Conservation (phyloP, 1,140 invertebrate species). For the Sycophila sp. region DNA sequence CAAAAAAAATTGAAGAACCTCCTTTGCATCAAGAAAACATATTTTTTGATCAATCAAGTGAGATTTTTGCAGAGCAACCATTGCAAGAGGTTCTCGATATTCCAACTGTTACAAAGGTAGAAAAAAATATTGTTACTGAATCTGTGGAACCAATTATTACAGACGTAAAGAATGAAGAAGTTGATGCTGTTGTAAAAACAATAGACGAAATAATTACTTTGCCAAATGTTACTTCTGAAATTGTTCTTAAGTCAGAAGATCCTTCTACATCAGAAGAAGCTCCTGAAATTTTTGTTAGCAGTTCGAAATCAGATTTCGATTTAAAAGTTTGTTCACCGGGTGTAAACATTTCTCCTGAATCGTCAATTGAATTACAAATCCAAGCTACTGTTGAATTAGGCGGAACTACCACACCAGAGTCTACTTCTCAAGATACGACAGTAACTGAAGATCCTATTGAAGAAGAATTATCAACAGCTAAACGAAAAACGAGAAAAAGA, state of each 20-base stretch:
- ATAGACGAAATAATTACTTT: too few species aligned
- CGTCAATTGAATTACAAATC: conserved; percentile 58
- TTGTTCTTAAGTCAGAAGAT: too few species aligned
- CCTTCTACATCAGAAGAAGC: not conserved
- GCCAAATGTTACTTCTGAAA: too few species aligned
- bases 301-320: conserved; percentile 1
- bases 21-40: too few species aligned
- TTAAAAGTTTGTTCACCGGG: conserved; percentile 37
- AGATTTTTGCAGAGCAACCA: too few species aligned
- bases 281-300: too few species aligned
- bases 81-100: too few species aligned
- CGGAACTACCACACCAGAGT: conserved; percentile 50
- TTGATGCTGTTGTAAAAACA: not conserved
- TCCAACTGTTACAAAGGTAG: too few species aligned
- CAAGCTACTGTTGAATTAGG: conserved; percentile 58
- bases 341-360: conserved; percentile 47
- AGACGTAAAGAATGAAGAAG: too few species aligned
- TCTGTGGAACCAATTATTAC: not conserved
- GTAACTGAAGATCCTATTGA: conserved; percentile 43
- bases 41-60: too few species aligned
- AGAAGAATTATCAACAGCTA: conserved; percentile 38
- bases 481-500: conserved; percentile 49
- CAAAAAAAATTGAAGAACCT: too few species aligned
- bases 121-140: too few species aligned
- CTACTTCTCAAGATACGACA: conserved; percentile 46